Evolutionary conservation across 1,140 invertebrate species (phyloP).

Genomic region (Palaemon carinicauda): DNA sequence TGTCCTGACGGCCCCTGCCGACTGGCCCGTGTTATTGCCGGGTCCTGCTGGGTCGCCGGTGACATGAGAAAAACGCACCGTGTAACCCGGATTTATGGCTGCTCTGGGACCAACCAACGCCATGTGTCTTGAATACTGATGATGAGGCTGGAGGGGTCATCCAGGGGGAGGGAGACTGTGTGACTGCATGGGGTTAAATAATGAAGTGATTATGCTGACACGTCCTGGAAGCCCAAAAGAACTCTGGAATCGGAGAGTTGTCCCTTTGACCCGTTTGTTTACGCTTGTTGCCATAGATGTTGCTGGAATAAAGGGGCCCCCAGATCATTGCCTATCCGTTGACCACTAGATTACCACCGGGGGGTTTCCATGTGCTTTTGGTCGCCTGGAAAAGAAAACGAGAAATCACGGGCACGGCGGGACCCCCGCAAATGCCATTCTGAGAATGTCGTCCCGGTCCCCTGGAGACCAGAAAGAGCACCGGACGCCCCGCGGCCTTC

Average conservation of each 20-base stretch:
- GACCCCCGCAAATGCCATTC: neutral
- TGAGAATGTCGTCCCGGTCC: constrained; percentile 16
- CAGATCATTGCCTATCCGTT: neutral
- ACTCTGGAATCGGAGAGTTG: neutral
- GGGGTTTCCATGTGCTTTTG: neutral
- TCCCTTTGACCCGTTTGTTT: neutral
- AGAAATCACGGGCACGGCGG: neutral
- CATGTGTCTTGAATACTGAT: constrained; percentile 39
- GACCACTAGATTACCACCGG: neutral
- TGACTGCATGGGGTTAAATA: constrained; percentile 37
- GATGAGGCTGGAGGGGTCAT: neutral
- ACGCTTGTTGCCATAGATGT: too few species aligned
- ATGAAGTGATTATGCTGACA: constrained; percentile 56
- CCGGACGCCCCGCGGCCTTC: neutral
- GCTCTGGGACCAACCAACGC: constrained; percentile 29
- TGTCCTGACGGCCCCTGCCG: constrained; percentile 46
- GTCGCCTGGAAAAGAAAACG: neutral
- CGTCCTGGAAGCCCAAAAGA: constrained; percentile 5
- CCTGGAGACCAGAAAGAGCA: neutral
- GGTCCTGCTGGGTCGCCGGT: constrained; percentile 49
- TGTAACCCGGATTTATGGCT: constrained; percentile 55
- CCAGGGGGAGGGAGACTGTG: too few species aligned
- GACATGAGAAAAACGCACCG: constrained; percentile 52
- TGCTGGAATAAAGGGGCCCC: too few species aligned
- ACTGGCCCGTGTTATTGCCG: constrained; percentile 49